Conservation (phyloP, 1,140 invertebrate genomes). For the Heliconius melpomene region DNA sequence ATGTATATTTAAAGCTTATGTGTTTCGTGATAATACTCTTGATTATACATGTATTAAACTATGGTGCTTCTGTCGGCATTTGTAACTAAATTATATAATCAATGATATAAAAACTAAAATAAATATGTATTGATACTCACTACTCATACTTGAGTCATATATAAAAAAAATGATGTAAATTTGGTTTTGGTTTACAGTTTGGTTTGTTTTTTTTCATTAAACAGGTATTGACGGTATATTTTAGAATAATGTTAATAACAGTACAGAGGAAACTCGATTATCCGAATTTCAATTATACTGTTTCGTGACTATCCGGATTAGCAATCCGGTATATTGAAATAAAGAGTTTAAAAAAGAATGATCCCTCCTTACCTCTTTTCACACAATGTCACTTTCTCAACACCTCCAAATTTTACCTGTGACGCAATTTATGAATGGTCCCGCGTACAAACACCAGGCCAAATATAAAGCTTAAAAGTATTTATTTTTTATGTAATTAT, state of each 20-base stretch:
- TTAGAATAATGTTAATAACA: too few relatives aligned
- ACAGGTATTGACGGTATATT: background rate
- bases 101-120: background rate
- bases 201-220: background rate
- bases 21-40: constrained; percentile 18
- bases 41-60: background rate
- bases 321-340: too few relatives aligned
- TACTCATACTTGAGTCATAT: background rate
- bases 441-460: background rate
- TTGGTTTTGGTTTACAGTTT: background rate
- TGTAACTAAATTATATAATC: constrained; percentile 5
- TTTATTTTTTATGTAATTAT: background rate
- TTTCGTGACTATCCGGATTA: too few relatives aligned
- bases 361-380: too few relatives aligned
- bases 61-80: constrained; percentile 16
- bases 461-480: background rate
- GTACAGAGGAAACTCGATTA: too few relatives aligned
- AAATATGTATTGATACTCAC: background rate
- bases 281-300: too few relatives aligned
- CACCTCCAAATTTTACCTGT: too few relatives aligned
- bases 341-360: too few relatives aligned
- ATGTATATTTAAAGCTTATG: background rate
- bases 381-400: too few relatives aligned
- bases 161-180: background rate
- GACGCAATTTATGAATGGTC: too few relatives aligned